A percentile compares a stretch with the other conserved stretches of the same genome.
These are phyloP conservation scores for Melanaphis sacchari DNA, from an alignment of 1,140 invertebrate genomes.

Conservation along the genomic window DNA sequence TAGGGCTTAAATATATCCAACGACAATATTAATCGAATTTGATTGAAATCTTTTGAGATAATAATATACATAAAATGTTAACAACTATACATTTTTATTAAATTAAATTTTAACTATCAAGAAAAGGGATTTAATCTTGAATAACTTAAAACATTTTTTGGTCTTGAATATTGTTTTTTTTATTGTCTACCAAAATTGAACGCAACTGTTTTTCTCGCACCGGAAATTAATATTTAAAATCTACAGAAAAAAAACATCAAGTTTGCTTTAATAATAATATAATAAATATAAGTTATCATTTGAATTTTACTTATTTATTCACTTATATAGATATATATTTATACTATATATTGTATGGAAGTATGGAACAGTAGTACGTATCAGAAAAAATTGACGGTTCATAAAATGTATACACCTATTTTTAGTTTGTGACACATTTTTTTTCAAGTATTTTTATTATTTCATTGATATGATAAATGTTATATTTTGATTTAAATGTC, in stretches of 20 bases:
- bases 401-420: not conserved
- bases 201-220: not conserved
- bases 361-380: no score
- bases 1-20: not conserved
- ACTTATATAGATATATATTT: not conserved
- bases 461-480: not conserved
- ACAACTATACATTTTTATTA: not conserved
- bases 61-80: not conserved
- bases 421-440: not conserved
- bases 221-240: constrained; percentile 44
- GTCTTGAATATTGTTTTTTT: not conserved
- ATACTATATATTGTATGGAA: not conserved
- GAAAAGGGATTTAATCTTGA: not conserved
- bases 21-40: constrained; percentile 17
- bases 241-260: not conserved
- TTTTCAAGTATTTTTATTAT: not conserved
- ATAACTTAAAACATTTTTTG: not conserved
- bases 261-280: not conserved
- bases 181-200: not conserved
- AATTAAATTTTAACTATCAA: not conserved
- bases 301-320: not conserved
- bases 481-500: not conserved
- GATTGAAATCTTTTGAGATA: constrained; percentile 34
- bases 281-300: constrained; percentile 8
- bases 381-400: not conserved